Conservation (phyloP, 2,113 vertebrate species). For the Neogale vison region DNA sequence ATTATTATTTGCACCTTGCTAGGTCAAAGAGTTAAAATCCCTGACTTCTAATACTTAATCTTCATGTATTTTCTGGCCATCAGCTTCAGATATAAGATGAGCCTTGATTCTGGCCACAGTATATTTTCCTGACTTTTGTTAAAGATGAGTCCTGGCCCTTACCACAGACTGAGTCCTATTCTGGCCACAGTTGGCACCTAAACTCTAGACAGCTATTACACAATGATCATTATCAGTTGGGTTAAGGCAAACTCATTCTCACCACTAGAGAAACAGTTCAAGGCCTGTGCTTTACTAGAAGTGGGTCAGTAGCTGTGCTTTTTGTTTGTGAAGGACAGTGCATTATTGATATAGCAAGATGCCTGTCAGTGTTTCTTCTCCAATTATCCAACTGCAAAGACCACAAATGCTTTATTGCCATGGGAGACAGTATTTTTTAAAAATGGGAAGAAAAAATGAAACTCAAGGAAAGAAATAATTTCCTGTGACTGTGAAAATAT, state of each 20-base stretch:
- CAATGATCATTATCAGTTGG: slow-evolving; percentile 21
- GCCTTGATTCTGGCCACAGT: not conserved
- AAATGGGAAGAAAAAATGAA: slow-evolving; percentile 76
- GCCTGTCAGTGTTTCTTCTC: slow-evolving; percentile 54
- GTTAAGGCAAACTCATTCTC: slow-evolving; percentile 24
- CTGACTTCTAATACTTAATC: not conserved
- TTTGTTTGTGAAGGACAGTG: slow-evolving; percentile 53
- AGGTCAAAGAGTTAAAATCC: not conserved
- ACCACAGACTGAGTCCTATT: not conserved
- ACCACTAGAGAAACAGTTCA: slow-evolving; percentile 40
- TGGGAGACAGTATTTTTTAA: slow-evolving; percentile 71
- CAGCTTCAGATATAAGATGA: not conserved
- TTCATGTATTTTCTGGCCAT: not conserved
- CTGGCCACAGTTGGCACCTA: not conserved
- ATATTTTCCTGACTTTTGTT: slow-evolving; percentile 8
- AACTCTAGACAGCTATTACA: not conserved
- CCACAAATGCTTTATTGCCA: slow-evolving; percentile 69
- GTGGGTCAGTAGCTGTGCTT: slow-evolving; percentile 1
- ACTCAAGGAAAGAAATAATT: slow-evolving; percentile 81
- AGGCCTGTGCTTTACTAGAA: slow-evolving; percentile 12
- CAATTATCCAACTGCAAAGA: slow-evolving; percentile 53
- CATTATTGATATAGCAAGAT: slow-evolving; percentile 70
- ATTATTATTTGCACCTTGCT: not conserved
- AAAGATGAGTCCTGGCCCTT: not conserved
- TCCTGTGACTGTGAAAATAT: slow-evolving; percentile 75